Evolutionary conservation across 2,797 vertebrate species (phyloP).

Genomic region (Sciurus vulgaris): DNA sequence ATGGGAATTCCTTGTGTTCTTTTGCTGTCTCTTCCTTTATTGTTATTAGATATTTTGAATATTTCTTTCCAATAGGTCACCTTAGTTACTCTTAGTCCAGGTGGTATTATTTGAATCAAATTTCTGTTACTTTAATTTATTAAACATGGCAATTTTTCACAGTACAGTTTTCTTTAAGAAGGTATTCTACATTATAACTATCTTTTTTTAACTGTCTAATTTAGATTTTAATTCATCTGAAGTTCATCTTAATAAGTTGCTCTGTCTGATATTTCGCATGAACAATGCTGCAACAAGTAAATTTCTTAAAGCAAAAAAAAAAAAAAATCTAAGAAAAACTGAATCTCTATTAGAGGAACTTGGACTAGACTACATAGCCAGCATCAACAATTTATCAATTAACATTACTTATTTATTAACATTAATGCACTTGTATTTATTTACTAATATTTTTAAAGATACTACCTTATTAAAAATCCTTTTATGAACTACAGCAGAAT

Average conservation of each 20-base stretch:
- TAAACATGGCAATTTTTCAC: background rate
- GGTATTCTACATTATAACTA: background rate
- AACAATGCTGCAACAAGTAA: background rate
- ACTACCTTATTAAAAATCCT: background rate
- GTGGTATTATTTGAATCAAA: background rate
- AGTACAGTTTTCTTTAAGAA: background rate
- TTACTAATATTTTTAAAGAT: background rate
- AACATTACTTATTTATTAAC: background rate
- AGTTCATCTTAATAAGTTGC: background rate
- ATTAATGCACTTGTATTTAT: background rate
- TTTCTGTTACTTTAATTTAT: background rate
- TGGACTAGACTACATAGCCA: background rate
- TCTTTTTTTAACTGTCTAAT: background rate
- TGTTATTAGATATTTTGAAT: background rate
- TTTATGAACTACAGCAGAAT: background rate
- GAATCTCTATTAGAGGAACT: background rate
- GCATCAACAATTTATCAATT: background rate
- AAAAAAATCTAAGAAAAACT: background rate
- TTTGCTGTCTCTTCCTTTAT: background rate
- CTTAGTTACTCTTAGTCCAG: background rate
- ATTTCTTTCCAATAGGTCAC: background rate
- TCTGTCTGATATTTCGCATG: background rate
- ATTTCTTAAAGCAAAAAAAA: background rate
- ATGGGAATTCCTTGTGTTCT: background rate
- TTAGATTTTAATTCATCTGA: background rate